phyloP scores from a whole-genome alignment of 1,140 invertebrate species.

The Phymorhynchus buccinoides region DNA sequence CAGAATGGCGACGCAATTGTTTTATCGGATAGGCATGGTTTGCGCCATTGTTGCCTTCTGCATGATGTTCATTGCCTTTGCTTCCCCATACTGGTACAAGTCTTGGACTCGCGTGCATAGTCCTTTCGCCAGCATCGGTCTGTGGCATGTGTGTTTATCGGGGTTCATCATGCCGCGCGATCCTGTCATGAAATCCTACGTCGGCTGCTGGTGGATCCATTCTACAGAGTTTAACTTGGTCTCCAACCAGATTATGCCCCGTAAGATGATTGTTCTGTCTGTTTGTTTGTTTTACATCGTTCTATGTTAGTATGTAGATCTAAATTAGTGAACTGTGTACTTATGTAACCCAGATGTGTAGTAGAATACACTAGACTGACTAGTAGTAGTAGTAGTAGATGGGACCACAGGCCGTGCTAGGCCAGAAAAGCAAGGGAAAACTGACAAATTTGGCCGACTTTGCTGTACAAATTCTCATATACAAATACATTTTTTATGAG shows the following conservation, averaged over 20 bases:
- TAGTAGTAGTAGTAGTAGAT: too few relatives aligned
- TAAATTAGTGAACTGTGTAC: neutral
- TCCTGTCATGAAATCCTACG: slow-evolving; percentile 90
- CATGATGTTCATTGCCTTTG: slow-evolving; percentile 86
- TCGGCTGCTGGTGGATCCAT: slow-evolving; percentile 95
- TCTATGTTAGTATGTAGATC: too few relatives aligned
- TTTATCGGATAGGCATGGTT: slow-evolving; percentile 59
- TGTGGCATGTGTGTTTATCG: slow-evolving; percentile 97
- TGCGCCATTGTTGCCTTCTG: slow-evolving; percentile 66
- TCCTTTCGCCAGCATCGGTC: slow-evolving; percentile 82
- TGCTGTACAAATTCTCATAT: too few relatives aligned
- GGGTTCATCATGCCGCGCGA: slow-evolving; percentile 91
- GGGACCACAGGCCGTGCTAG: too few relatives aligned
- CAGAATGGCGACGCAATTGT: slow-evolving; percentile 52
- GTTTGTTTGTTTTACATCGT: neutral
- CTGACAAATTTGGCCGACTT: too few relatives aligned
- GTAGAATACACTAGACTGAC: too few relatives aligned
- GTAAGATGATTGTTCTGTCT: slow-evolving; percentile 68
- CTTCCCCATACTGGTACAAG: slow-evolving; percentile 96
- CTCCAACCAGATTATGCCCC: slow-evolving; percentile 89
- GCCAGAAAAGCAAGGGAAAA: too few relatives aligned
- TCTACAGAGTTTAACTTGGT: slow-evolving; percentile 92
- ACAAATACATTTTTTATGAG: too few relatives aligned
- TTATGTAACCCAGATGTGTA: neutral
- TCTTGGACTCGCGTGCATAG: slow-evolving; percentile 93